Conservation (phyloP, 1,140 invertebrate genomes). For the Cotesia chilonis region DNA sequence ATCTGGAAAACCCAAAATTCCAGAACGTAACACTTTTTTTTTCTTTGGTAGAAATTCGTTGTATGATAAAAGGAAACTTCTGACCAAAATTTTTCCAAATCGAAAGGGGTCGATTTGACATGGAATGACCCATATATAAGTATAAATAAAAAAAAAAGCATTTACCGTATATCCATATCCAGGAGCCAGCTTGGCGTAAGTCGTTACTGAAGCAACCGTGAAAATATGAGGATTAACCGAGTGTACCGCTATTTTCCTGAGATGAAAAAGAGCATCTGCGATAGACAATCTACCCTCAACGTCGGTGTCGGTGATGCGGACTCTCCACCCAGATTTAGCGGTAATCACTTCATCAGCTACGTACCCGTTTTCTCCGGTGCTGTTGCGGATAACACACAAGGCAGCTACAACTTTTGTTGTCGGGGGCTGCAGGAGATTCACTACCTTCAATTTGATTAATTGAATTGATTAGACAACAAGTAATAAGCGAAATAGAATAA, state of each 20-base stretch:
- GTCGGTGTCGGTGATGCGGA: slow-evolving; percentile 93
- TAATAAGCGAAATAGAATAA: slow-evolving; percentile 4
- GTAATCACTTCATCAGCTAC: slow-evolving; percentile 92
- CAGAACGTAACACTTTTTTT: no score
- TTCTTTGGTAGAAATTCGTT: no score
- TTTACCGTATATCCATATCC: slow-evolving; percentile 82
- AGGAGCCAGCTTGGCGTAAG: slow-evolving; percentile 82
- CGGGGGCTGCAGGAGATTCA: slow-evolving; percentile 77
- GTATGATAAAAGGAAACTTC: no score
- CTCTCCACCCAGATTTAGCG: slow-evolving; percentile 83
- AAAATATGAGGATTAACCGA: slow-evolving; percentile 86
- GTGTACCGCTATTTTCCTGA: slow-evolving; percentile 74
- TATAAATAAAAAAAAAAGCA: slow-evolving; percentile 45
- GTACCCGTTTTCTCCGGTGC: slow-evolving; percentile 88
- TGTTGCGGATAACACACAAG: slow-evolving; percentile 90
- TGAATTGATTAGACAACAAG: slow-evolving; percentile 24
- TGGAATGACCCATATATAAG: no score
- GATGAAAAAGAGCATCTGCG: slow-evolving; percentile 88
- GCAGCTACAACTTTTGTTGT: slow-evolving; percentile 87
- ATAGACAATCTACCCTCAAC: slow-evolving; percentile 96
- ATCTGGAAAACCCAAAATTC: no score
- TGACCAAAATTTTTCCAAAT: no score
- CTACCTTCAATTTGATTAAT: slow-evolving; percentile 59
- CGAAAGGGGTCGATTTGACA: no score
- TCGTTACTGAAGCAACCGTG: slow-evolving; percentile 94